A percentile compares a stretch with the other conserved stretches of the same genome.
phyloP scores from a whole-genome alignment of 2,113 vertebrate species.

The Edolisoma coerulescens region DNA sequence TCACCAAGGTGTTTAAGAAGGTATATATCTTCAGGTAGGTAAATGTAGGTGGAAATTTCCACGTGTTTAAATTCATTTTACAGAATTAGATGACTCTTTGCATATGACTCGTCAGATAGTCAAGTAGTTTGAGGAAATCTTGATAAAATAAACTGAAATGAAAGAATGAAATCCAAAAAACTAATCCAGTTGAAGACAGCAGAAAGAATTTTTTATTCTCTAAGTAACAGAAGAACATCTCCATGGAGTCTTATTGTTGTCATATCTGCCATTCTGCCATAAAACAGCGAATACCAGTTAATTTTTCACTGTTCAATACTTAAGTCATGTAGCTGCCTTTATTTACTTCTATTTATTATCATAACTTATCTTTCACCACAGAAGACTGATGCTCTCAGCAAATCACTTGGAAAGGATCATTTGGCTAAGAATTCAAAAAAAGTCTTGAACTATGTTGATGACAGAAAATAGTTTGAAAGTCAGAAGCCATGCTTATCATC shows the following conservation, averaged over 20 bases:
- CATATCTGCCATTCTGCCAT: neutral
- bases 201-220: neutral
- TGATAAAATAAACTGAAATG: neutral
- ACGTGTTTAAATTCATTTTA: neutral
- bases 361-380: neutral
- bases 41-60: neutral
- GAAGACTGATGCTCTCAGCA: neutral
- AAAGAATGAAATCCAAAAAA: neutral
- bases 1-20: neutral
- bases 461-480: neutral
- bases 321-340: neutral
- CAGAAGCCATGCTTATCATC: neutral
- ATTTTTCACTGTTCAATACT: neutral
- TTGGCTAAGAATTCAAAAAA: neutral
- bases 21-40: neutral
- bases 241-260: neutral
- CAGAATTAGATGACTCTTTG: neutral
- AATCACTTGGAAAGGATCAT: neutral
- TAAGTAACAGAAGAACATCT: neutral
- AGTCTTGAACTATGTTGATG: neutral
- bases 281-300: neutral
- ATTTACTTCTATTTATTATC: neutral
- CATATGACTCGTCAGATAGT: neutral
- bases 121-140: neutral
- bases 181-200: neutral